These are phyloP conservation scores for Phenacoccus solenopsis DNA, from an alignment of 1,140 invertebrate genomes.

Conservation along the genomic window DNA sequence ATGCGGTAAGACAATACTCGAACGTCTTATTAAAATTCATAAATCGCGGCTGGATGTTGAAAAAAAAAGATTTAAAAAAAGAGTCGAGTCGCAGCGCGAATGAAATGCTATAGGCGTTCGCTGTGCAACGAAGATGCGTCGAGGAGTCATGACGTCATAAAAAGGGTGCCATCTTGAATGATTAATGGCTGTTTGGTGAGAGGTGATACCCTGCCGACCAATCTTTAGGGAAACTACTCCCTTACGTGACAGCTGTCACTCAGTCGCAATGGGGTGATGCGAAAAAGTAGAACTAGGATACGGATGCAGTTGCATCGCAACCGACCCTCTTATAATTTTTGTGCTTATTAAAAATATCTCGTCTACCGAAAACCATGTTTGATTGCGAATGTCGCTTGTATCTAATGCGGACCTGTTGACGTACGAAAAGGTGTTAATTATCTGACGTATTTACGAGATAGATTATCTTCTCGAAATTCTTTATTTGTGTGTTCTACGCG, in stretches of 20 bases:
- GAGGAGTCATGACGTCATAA: background rate
- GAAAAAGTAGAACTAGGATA: too few species aligned
- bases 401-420: background rate
- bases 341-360: background rate
- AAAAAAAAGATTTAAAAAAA: too few species aligned
- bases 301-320: background rate
- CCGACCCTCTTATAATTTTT: background rate
- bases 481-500: background rate
- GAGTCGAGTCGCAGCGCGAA: too few species aligned
- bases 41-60: too few species aligned
- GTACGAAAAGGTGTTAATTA: background rate
- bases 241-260: background rate
- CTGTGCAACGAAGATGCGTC: background rate
- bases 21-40: too few species aligned
- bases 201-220: background rate
- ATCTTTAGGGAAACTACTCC: slow-evolving; percentile 1
- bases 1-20: too few species aligned
- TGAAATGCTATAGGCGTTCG: too few species aligned
- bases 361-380: too few species aligned
- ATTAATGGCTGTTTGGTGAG: slow-evolving; percentile 1
- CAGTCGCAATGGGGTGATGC: background rate
- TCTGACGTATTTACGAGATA: too few species aligned
- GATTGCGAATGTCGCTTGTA: background rate
- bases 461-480: background rate
- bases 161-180: background rate